Conservation (phyloP, 2,888 invertebrate genomes). For the Adineta ricciae region DNA sequence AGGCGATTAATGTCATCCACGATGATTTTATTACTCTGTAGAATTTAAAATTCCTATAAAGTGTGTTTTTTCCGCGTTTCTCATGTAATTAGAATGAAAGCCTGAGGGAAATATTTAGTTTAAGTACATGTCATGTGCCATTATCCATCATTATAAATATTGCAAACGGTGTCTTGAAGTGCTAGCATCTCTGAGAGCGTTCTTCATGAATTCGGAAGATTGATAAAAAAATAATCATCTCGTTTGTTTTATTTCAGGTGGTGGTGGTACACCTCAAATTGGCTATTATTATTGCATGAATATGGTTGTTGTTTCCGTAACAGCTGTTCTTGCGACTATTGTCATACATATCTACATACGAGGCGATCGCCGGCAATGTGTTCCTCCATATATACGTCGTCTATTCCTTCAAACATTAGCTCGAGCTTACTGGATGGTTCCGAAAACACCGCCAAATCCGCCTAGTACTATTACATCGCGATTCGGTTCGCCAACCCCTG, state of each 20-base stretch:
- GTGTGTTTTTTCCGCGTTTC: too few relatives aligned
- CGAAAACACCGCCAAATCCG: background rate
- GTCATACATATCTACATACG: constrained; percentile 49
- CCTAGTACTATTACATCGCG: background rate
- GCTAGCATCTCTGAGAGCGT: too few relatives aligned
- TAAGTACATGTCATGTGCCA: too few relatives aligned
- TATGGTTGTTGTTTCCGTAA: constrained; percentile 49
- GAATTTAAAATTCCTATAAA: too few relatives aligned
- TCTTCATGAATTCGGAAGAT: too few relatives aligned
- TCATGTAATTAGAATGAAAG: too few relatives aligned
- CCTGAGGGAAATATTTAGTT: too few relatives aligned
- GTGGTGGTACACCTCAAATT: constrained; percentile 6
- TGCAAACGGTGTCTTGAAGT: too few relatives aligned
- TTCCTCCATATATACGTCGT: constrained; percentile 32
- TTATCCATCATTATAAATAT: too few relatives aligned
- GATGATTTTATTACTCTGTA: too few relatives aligned
- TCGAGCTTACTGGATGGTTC: constrained; percentile 16
- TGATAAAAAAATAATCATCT: too few relatives aligned
- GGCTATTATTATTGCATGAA: constrained; percentile 50
- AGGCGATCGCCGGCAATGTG: constrained; percentile 37
- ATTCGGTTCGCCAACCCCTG: background rate
- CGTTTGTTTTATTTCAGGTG: background rate
- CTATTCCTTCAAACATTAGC: constrained; percentile 18
- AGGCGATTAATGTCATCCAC: too few relatives aligned
- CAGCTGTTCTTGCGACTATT: constrained; percentile 46